These are phyloP conservation scores for Equus quagga DNA, from an alignment of 2,113 vertebrate species.

Conservation along the genomic window DNA sequence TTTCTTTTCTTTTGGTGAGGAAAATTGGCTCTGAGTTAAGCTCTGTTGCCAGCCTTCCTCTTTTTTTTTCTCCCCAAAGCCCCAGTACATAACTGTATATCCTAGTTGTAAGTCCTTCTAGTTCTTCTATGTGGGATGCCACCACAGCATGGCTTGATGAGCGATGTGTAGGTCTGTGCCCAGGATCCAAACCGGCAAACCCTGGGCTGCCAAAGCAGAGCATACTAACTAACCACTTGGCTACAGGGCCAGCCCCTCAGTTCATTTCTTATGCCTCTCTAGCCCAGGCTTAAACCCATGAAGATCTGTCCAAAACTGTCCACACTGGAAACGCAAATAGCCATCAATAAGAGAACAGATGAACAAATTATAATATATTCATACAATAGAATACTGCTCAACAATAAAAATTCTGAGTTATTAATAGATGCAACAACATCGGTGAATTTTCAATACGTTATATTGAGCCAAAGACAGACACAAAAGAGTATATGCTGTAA, in stretches of 20 bases:
- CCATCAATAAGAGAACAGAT: neutral
- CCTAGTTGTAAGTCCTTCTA: no score
- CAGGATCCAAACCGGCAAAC: no score
- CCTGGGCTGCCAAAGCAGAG: no score
- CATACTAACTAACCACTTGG: no score
- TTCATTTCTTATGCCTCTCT: neutral
- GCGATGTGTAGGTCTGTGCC: no score
- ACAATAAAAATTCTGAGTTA: neutral
- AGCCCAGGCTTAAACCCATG: neutral
- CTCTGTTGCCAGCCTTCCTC: no score
- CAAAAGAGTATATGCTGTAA: neutral
- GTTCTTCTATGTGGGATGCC: no score
- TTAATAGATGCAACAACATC: neutral
- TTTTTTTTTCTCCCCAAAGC: no score
- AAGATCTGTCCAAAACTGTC: neutral
- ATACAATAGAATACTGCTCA: neutral
- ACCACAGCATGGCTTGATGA: no score
- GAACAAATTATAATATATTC: neutral
- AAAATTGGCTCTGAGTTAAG: no score
- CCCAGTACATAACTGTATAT: no score
- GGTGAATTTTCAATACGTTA: neutral
- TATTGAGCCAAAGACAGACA: neutral
- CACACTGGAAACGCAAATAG: neutral
- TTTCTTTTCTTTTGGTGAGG: no score
- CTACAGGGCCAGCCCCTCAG: neutral